Conservation (phyloP, 2,797 vertebrate genomes). For the Potorous gilbertii region DNA sequence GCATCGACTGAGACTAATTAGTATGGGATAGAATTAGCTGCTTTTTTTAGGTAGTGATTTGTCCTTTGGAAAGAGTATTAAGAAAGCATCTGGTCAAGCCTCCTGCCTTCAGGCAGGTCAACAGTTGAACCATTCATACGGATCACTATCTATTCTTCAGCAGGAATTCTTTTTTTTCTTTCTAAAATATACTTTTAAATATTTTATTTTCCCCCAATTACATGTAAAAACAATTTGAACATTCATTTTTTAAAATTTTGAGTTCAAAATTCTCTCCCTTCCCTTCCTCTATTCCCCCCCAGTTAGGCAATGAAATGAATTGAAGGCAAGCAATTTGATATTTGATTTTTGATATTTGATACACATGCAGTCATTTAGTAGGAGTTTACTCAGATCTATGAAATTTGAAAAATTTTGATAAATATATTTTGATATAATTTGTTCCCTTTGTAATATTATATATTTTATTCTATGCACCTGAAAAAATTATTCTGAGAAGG, state of each 20-base stretch:
- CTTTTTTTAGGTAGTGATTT: neutral
- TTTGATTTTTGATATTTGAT: too few relatives aligned
- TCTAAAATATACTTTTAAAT: neutral
- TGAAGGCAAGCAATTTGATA: too few relatives aligned
- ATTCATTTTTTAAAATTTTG: neutral
- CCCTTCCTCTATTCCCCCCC: too few relatives aligned
- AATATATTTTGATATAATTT: neutral
- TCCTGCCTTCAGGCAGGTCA: neutral
- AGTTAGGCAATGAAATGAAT: too few relatives aligned
- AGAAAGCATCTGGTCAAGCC: neutral
- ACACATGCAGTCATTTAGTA: too few relatives aligned
- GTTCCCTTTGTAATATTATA: neutral
- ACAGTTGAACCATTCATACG: neutral
- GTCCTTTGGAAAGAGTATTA: neutral
- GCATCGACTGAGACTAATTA: neutral
- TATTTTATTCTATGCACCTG: neutral
- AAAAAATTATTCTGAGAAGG: neutral
- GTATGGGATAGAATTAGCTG: neutral
- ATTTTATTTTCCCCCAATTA: neutral
- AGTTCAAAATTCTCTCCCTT: too few relatives aligned
- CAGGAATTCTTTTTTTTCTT: neutral
- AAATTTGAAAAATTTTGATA: neutral
- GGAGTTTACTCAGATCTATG: neutral
- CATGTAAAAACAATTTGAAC: neutral
- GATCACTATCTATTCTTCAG: neutral